Evolutionary conservation across 2,113 vertebrate genomes (phyloP), one percentile per base, ranked within the genome.

Genomic region (Bambusicola thoracicus): DNA sequence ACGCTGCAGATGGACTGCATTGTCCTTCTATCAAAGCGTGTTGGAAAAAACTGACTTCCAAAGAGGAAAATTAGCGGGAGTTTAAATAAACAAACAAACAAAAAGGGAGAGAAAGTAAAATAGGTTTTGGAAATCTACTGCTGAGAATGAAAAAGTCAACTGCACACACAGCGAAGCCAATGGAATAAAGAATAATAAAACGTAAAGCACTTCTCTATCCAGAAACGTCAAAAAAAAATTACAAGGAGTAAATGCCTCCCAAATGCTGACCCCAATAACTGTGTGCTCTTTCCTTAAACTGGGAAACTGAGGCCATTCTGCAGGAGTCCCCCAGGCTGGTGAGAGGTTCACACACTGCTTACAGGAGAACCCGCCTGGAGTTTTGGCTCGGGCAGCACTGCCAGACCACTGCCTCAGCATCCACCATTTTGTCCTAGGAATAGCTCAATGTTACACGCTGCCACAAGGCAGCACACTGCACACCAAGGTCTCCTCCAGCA

Each of bases 181-280:
- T 21, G 11, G 75, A 94, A 78, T 65, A 84, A 84, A 78, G 73
- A 86, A 56, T 46, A 87, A 59, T n/a, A 62, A 16, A 81, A 46
- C 8, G 11, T 22, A 80, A 93, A 82, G 81, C 15, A 40, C 11
- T 88, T 84, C 87, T 93, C 76, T 72, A 67, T 22, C 51, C 53
- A 41, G 79, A 87, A 40, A 51, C 22, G 19, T 68, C 65, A 68
- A 49, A 81, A 43, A n/a, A 41, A 38, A 36, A 12, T 61, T 68
- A 48, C 43, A 88, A 74, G 67, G 38, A 87, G 20, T 51, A n/a
- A 67, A 49, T 11, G 8, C 34, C 8, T 11, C 55, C 13, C 65
- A 32, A 40, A 4, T 13, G 40, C n/a, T 0, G 0, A 14, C 40
- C 46, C 65, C 0, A 0, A 67, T 61, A 20, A 53, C 82, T 65